Evolutionary conservation across 2,797 vertebrate species (phyloP).

Genomic region (Ctenopoma kingsleyae): DNA sequence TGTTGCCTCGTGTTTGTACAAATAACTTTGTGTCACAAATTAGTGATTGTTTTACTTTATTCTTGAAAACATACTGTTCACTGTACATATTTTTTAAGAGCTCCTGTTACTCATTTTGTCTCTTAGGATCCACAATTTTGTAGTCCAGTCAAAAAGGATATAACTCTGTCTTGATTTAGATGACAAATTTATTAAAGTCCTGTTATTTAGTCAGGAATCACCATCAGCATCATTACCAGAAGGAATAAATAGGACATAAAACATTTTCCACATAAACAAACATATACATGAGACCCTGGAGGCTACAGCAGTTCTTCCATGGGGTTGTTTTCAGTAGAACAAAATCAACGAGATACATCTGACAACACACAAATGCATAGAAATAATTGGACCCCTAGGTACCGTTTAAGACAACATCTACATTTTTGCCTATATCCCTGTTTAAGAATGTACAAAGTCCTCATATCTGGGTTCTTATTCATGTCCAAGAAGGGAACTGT

Average conservation of each 20-base stretch:
- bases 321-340: constrained; percentile 67
- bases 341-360: constrained; percentile 80
- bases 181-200: constrained; percentile 96
- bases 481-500: constrained; percentile 73
- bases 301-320: constrained; percentile 52
- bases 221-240: constrained; percentile 79
- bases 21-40: background rate
- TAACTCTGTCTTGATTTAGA: constrained; percentile 74
- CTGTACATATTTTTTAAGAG: background rate
- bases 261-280: constrained; percentile 88
- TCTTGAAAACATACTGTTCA: background rate
- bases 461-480: constrained; percentile 63
- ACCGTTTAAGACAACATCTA: constrained; percentile 82
- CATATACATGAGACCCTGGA: constrained; percentile 75
- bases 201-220: constrained; percentile 84
- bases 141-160: constrained; percentile 29
- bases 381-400: constrained; percentile 76
- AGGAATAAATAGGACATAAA: constrained; percentile 96
- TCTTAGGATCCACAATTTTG: background rate
- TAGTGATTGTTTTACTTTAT: too few species aligned
- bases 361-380: constrained; percentile 87
- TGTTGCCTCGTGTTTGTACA: background rate
- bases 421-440: constrained; percentile 76
- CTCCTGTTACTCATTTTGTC: background rate
- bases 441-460: constrained; percentile 82